A percentile compares a stretch with the other conserved stretches of the same genome.
Evolutionary conservation across 2,888 invertebrate genomes (phyloP).

Genomic region (Sepioteuthis lessoniana): DNA sequence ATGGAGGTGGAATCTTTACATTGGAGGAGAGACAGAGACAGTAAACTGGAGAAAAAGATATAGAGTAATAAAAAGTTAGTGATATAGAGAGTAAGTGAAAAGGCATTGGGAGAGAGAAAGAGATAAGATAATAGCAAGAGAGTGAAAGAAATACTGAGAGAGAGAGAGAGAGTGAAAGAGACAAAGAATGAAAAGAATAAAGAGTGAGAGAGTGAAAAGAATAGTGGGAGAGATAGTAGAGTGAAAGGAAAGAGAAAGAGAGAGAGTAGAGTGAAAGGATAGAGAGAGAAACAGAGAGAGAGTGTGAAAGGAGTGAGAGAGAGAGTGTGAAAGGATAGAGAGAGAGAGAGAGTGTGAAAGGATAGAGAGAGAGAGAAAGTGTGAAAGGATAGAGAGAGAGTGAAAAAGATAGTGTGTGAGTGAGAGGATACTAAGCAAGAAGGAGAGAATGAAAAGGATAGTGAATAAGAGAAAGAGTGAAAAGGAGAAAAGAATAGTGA

Average conservation of each 20-base stretch:
- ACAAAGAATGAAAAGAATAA: neutral
- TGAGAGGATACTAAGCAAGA: neutral
- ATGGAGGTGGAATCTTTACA: too few relatives aligned
- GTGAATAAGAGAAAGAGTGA: neutral
- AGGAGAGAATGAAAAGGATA: neutral
- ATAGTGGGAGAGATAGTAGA: neutral
- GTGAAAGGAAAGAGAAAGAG: neutral
- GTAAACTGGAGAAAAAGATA: too few relatives aligned
- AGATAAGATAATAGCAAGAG: neutral
- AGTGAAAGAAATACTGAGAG: neutral
- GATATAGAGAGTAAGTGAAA: neutral
- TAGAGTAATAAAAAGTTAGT: too few relatives aligned
- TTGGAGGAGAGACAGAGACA: too few relatives aligned
- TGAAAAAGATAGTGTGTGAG: too few relatives aligned
- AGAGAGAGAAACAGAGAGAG: neutral
- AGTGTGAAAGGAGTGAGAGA: neutral
- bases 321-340: neutral
- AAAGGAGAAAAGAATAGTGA: too few relatives aligned
- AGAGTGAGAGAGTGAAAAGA: neutral
- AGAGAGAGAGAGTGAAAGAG: too few relatives aligned
- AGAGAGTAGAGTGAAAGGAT: neutral
- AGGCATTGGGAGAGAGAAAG: neutral
- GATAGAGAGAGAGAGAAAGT: neutral
- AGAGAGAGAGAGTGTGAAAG: neutral
- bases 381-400: too few relatives aligned